phyloP scores from a whole-genome alignment of 1,140 invertebrate genomes.

The Mesaphorura yosii region DNA sequence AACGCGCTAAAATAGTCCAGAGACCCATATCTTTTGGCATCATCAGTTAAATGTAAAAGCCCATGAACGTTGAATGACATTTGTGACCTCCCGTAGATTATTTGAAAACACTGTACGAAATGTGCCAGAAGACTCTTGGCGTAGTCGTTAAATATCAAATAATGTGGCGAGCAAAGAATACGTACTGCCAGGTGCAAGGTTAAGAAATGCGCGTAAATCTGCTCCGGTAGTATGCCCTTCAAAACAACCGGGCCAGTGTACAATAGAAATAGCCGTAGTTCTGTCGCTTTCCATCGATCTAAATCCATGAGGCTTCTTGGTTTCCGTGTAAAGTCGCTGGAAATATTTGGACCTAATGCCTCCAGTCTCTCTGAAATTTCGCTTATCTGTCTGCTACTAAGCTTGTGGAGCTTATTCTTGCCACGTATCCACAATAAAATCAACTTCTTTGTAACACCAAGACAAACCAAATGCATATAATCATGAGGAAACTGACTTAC shows the following conservation, averaged over 20 bases:
- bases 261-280: conserved; percentile 21
- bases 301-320: conserved; percentile 12
- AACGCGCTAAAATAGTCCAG: conserved; percentile 34
- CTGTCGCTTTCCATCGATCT: conserved; percentile 21
- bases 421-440: conserved; percentile 31
- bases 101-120: conserved; percentile 33
- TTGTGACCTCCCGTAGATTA: conserved; percentile 33
- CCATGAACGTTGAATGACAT: conserved; percentile 38
- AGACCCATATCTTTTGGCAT: conserved; percentile 31
- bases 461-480: conserved; percentile 6
- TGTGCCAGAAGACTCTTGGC: conserved; percentile 31
- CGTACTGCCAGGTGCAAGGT: conserved; percentile 21
- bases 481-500: background rate
- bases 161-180: conserved; percentile 10
- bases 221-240: conserved; percentile 1
- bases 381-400: background rate
- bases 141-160: conserved; percentile 22
- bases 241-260: conserved; percentile 22
- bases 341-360: background rate
- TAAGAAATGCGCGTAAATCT: conserved; percentile 15
- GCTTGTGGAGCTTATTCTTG: background rate
- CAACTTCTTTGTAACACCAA: conserved; percentile 16
- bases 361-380: background rate
- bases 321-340: conserved; percentile 20
- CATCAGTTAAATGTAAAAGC: conserved; percentile 35